Base-by-base conservation (phyloP, 2,797 vertebrate species). In the Micromesistius poutassou region DNA sequence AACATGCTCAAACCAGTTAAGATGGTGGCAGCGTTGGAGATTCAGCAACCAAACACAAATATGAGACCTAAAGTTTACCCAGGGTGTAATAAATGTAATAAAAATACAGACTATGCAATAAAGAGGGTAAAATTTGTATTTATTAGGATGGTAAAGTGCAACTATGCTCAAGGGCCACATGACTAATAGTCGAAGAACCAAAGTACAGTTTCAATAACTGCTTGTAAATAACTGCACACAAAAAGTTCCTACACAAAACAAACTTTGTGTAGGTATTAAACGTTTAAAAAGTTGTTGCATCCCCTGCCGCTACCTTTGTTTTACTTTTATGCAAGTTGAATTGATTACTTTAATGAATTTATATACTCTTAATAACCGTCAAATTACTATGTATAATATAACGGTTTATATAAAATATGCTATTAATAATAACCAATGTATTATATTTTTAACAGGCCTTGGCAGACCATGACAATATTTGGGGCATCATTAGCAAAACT, bases 401-500 rank as follows among this genome's bases (percentile, higher is more conserved):
- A 5, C 30, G 19, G 4, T 8, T 71, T 71, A 10, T 5, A 0
- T 75, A n/a, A 76, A 25, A 10, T 42, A 38, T 46, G 13, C 4
- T 5, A 74, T 28, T 38, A 9, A 40, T 35, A 71, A 70, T 74
- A 14, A 14, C 30, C 31, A 33, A 71, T 30, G 31, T 16, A 4
- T 42, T 73, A 30, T 38, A 14, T 74, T 40, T 72, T 28, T 55
- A 74, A 78, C 79, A 97, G 96, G 96, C 96, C 83, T 82, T 92
- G 75, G 89, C 93, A 84, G 94, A 96, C 77, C 85, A 82, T 83
- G 94, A 93, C 82, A 89, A 95, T 78, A 93, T 97, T 72, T 96
- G 96, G 95, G 96, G 95, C 19, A 86, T 94, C 72, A 92, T 97
- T 86, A 92, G 86, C 76, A 89, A 92, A 90, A 96, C 94, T 80